phyloP scores from a whole-genome alignment of 2,113 vertebrate species.

The Saguinus midas region DNA sequence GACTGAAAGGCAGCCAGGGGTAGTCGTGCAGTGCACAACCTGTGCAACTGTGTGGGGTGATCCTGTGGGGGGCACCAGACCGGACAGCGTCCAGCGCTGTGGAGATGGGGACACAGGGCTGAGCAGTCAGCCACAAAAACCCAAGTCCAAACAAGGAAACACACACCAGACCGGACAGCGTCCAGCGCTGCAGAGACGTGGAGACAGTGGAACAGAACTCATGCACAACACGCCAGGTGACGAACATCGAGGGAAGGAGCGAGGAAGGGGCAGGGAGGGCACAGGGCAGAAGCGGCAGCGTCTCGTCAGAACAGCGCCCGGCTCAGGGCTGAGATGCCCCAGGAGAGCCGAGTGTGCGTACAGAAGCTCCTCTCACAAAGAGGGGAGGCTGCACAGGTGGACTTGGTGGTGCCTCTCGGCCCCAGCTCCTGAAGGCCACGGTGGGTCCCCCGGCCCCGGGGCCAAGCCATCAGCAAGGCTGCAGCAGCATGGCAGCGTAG shows the following conservation, averaged over 20 bases:
- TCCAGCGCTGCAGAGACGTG: too few relatives aligned
- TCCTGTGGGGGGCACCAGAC: background rate
- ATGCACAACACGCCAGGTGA: background rate
- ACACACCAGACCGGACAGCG: too few relatives aligned
- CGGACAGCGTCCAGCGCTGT: too few relatives aligned
- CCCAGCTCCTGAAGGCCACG: background rate
- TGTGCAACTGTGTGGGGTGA: accelerated
- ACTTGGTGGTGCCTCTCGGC: background rate
- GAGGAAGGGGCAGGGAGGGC: background rate
- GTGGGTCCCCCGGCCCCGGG: too few relatives aligned
- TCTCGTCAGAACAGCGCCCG: background rate
- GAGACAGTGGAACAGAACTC: accelerated
- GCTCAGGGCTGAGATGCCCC: background rate
- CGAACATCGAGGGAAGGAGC: background rate
- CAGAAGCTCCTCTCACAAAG: background rate
- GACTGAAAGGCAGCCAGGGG: accelerated
- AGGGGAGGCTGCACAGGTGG: background rate
- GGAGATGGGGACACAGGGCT: too few relatives aligned
- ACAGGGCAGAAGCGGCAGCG: background rate
- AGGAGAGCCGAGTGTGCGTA: background rate
- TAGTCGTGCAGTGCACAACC: background rate
- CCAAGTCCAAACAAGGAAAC: too few relatives aligned
- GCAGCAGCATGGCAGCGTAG: background rate
- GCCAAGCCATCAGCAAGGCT: background rate
- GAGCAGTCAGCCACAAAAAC: too few relatives aligned